Evolutionary conservation across 2,113 vertebrate genomes (phyloP).

Genomic region (Dromiciops gliroides): DNA sequence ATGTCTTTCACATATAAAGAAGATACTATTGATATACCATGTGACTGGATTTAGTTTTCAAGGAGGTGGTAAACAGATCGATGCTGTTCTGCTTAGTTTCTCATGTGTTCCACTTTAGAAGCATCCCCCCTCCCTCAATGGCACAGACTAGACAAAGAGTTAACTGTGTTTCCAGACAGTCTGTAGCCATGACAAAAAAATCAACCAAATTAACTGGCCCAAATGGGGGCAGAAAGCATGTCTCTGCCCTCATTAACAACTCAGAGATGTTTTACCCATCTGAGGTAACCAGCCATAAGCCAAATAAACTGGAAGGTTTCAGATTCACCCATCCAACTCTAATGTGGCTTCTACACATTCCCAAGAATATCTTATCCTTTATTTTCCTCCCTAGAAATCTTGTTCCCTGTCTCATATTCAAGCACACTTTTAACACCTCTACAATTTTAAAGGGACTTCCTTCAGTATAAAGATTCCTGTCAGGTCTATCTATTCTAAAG

Average conservation of each 20-base stretch:
- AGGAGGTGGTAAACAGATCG: background rate
- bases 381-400: background rate
- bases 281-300: slow-evolving; percentile 8
- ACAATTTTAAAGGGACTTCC: slow-evolving; percentile 29
- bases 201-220: slow-evolving; percentile 14
- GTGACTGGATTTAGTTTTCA: background rate
- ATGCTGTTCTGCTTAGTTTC: background rate
- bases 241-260: background rate
- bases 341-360: slow-evolving; percentile 32
- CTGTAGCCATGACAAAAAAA: background rate
- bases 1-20: background rate
- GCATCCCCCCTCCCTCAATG: background rate
- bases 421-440: background rate
- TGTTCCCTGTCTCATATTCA: slow-evolving; percentile 8
- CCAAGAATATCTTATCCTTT: slow-evolving; percentile 22
- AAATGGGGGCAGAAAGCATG: slow-evolving; percentile 12
- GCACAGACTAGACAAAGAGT: background rate
- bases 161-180: background rate
- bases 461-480: slow-evolving; percentile 23
- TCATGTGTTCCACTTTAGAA: background rate
- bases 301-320: background rate
- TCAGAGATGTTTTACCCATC: slow-evolving; percentile 12
- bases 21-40: background rate
- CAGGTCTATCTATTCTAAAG: slow-evolving; percentile 17
- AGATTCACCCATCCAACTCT: slow-evolving; percentile 28